Evolutionary conservation across 2,797 vertebrate genomes (phyloP).

Genomic region (Antennarius maculatus): DNA sequence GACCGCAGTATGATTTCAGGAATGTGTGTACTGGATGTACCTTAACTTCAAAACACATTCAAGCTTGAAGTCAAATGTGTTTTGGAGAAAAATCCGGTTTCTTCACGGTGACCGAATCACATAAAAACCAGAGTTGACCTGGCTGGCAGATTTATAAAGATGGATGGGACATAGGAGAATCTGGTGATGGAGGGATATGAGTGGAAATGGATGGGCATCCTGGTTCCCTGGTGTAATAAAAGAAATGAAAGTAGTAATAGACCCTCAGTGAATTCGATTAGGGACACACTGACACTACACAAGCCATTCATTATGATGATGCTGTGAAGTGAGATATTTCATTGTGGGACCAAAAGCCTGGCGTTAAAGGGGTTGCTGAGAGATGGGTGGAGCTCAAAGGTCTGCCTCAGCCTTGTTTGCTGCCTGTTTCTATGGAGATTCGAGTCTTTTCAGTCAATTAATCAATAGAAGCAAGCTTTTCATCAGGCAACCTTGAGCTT

Average conservation of each 20-base stretch:
- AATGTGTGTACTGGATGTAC: conserved; percentile 4
- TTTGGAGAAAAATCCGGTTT: conserved; percentile 54
- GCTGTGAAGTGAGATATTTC: conserved; percentile 76
- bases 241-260: conserved; percentile 83
- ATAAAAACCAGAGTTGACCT: conserved; percentile 72
- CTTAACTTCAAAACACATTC: conserved; percentile 46
- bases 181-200: conserved; percentile 70
- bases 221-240: conserved; percentile 78
- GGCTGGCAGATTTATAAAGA: conserved; percentile 80
- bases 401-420: conserved; percentile 65
- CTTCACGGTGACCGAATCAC: conserved; percentile 60
- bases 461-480: conserved; percentile 74
- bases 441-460: conserved; percentile 76
- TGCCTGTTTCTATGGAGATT: conserved; percentile 81
- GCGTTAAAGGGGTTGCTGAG: conserved; percentile 73
- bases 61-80: conserved; percentile 57
- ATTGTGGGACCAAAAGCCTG: conserved; percentile 69
- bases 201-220: conserved; percentile 78
- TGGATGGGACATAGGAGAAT: conserved; percentile 71
- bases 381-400: conserved; percentile 70
- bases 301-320: conserved; percentile 81
- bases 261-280: conserved; percentile 83
- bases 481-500: conserved; percentile 77
- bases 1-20: background rate
- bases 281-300: conserved; percentile 76